These are phyloP conservation scores for Propithecus perrieri DNA, from an alignment of 2,797 vertebrate species.

Conservation along the genomic window DNA sequence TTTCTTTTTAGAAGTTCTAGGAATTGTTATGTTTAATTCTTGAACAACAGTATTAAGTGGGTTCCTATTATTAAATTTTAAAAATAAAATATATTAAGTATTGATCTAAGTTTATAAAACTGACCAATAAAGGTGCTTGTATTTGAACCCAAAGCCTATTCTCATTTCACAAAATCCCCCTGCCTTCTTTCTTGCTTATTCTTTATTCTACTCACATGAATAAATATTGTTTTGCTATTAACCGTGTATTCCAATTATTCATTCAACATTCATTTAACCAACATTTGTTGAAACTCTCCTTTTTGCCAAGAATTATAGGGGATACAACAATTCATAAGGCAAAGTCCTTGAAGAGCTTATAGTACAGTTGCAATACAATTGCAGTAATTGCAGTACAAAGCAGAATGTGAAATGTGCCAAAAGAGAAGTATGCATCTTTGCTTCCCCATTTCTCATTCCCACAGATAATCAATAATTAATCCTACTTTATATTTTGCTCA, in stretches of 20 bases:
- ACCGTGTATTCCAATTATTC: slow-evolving; percentile 42
- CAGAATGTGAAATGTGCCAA: slow-evolving; percentile 31
- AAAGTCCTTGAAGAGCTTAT: background rate
- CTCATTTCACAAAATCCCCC: background rate
- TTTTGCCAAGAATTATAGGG: background rate
- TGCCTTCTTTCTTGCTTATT: slow-evolving; percentile 24
- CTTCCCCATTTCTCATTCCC: slow-evolving; percentile 64
- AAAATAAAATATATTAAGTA: background rate
- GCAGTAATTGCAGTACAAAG: slow-evolving; percentile 32
- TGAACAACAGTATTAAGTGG: background rate
- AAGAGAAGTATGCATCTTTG: slow-evolving; percentile 48
- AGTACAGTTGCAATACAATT: background rate
- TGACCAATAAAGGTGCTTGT: background rate
- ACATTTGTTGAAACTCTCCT: slow-evolving; percentile 11
- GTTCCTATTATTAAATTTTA: background rate
- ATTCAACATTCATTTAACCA: slow-evolving; percentile 42
- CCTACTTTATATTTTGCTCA: slow-evolving; percentile 67
- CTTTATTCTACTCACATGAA: background rate
- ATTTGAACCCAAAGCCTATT: background rate
- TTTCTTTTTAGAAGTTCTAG: background rate
- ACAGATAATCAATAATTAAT: slow-evolving; percentile 77
- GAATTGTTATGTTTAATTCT: background rate
- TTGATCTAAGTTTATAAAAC: slow-evolving; percentile 34
- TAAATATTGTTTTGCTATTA: slow-evolving; percentile 52
- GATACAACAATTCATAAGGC: slow-evolving; percentile 19